Percentiles rank a stretch among this genome's conserved stretches.
Conservation (phyloP, 2,888 invertebrate genomes). For the Schizotus pectinicornis region DNA sequence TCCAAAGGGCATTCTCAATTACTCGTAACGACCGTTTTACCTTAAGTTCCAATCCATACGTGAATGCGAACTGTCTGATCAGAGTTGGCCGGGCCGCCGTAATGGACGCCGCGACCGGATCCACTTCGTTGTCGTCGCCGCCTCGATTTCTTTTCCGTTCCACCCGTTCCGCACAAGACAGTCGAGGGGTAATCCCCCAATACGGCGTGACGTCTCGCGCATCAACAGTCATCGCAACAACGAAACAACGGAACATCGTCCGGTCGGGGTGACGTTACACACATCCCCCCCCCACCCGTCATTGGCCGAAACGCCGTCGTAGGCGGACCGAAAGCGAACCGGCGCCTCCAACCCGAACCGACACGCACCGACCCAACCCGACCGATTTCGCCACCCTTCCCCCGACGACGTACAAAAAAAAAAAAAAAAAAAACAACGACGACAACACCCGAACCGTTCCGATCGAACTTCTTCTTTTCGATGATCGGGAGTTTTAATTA, state of each 20-base stretch:
- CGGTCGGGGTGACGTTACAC: constrained; percentile 2
- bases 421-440: neutral
- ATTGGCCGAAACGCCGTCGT: constrained; percentile 11
- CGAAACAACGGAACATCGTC: constrained; percentile 8
- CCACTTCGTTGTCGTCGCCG: too few relatives aligned
- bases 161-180: too few relatives aligned
- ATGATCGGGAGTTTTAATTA: constrained; percentile 1
- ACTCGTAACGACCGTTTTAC: too few relatives aligned
- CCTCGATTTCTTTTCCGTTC: too few relatives aligned
- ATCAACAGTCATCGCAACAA: constrained; percentile 12
- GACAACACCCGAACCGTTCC: too few relatives aligned
- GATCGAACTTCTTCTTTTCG: neutral
- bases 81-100: too few relatives aligned
- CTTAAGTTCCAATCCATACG: too few relatives aligned
- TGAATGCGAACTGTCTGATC: too few relatives aligned
- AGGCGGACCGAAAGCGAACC: constrained; percentile 13
- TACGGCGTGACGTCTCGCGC: constrained; percentile 13
- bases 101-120: too few relatives aligned
- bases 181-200: constrained; percentile 10
- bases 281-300: neutral
- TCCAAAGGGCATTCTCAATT: too few relatives aligned
- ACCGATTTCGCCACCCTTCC: neutral
- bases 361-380: neutral
- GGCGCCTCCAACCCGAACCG: neutral
- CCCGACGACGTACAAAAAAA: neutral